Evolutionary conservation across 2,888 invertebrate species (phyloP).

Genomic region (Exocentrus adspersus): DNA sequence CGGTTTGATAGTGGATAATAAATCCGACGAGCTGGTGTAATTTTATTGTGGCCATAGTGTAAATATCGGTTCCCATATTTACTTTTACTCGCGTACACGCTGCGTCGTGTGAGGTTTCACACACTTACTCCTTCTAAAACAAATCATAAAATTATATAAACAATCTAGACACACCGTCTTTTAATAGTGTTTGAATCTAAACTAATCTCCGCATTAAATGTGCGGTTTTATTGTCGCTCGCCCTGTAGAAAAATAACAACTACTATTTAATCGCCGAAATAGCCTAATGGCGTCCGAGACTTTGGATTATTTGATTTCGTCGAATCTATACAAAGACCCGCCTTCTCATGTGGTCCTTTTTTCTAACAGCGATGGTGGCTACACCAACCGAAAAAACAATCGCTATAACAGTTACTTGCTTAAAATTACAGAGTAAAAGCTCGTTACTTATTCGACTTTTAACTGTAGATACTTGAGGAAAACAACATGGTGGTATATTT

Average conservation of each 20-base stretch:
- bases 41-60: conserved; percentile 56
- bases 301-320: conserved; percentile 17
- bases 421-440: too few species aligned
- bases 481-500: too few species aligned
- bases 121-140: conserved; percentile 62
- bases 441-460: too few species aligned
- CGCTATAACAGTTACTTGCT: too few species aligned
- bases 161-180: conserved; percentile 55
- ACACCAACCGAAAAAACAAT: too few species aligned
- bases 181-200: conserved; percentile 53
- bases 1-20: conserved; percentile 46
- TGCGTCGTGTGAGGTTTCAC: conserved; percentile 63
- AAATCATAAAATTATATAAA: conserved; percentile 63
- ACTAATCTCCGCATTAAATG: conserved; percentile 49
- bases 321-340: not conserved
- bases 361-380: not conserved
- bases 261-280: conserved; percentile 21
- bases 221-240: conserved; percentile 47
- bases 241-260: conserved; percentile 40
- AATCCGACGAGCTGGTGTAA: conserved; percentile 47
- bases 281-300: conserved; percentile 16
- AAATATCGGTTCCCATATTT: conserved; percentile 58
- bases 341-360: conserved; percentile 8
- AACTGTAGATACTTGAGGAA: too few species aligned
- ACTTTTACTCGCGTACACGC: conserved; percentile 51